Evolutionary conservation across 2,888 invertebrate genomes (phyloP).

Genomic region (Agrilus biguttatus): DNA sequence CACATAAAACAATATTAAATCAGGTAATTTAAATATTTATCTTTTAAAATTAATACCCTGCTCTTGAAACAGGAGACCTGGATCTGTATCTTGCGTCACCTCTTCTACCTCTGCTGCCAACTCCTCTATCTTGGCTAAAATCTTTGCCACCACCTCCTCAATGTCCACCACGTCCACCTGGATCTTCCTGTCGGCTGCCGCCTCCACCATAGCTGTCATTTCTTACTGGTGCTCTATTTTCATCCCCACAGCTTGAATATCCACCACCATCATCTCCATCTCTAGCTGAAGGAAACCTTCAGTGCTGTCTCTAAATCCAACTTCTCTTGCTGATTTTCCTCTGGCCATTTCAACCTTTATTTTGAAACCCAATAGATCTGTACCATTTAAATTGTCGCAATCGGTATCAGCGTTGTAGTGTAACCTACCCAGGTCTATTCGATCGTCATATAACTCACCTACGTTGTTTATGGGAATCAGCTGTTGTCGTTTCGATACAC

Average conservation of each 20-base stretch:
- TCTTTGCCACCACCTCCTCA: slow-evolving; percentile 13
- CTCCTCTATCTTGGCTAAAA: slow-evolving; percentile 13
- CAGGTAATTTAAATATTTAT: no score
- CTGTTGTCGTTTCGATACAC: no score
- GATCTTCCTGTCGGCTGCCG: slow-evolving; percentile 15
- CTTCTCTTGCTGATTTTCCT: slow-evolving; percentile 54
- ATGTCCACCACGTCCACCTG: slow-evolving; percentile 14
- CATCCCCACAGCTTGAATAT: slow-evolving; percentile 33
- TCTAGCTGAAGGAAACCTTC: slow-evolving; percentile 9
- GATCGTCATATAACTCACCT: no score
- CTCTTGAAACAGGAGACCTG: slow-evolving; percentile 6
- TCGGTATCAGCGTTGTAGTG: slow-evolving; percentile 83
- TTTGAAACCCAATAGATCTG: slow-evolving; percentile 75
- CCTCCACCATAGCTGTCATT: slow-evolving; percentile 14
- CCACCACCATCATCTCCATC: slow-evolving; percentile 16
- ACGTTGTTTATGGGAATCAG: no score
- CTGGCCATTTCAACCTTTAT: slow-evolving; percentile 79
- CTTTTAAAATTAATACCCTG: no score
- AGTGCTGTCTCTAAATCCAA: slow-evolving; percentile 39
- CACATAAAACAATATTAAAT: no score
- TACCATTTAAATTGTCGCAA: slow-evolving; percentile 76
- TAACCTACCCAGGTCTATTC: no score
- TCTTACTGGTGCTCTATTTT: slow-evolving; percentile 16
- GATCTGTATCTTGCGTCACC: slow-evolving; percentile 15
- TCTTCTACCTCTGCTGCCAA: slow-evolving; percentile 14